These are phyloP conservation scores for Lepisosteus osseus DNA, from an alignment of 2,113 vertebrate genomes.

Conservation along the genomic window DNA sequence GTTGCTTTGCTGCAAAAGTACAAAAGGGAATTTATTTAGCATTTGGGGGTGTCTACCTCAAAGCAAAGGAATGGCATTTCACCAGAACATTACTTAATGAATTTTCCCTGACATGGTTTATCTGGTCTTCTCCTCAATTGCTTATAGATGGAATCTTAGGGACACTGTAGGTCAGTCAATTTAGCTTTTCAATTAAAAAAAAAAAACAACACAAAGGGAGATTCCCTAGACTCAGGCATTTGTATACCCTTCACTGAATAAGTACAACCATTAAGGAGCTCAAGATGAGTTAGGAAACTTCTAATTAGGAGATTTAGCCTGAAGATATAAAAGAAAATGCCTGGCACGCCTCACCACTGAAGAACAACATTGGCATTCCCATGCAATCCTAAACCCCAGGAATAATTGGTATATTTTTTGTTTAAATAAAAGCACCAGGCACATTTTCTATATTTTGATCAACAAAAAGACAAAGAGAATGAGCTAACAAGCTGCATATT, in stretches of 20 bases:
- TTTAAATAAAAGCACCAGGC: conserved; percentile 21
- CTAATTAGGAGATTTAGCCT: conserved; percentile 10
- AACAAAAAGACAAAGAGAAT: conserved; percentile 22
- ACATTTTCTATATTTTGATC: conserved; percentile 20
- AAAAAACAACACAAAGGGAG: conserved; percentile 1
- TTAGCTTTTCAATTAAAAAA: neutral
- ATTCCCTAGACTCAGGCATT: neutral
- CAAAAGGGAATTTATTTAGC: conserved; percentile 9
- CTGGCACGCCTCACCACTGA: conserved; percentile 6
- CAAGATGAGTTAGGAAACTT: neutral
- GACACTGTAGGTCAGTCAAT: neutral
- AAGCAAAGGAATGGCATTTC: conserved; percentile 14
- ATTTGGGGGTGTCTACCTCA: conserved; percentile 19
- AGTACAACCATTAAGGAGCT: neutral
- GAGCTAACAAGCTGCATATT: conserved; percentile 14
- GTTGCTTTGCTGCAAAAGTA: conserved; percentile 21
- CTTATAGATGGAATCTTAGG: neutral
- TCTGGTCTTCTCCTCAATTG: conserved; percentile 1
- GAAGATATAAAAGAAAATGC: neutral
- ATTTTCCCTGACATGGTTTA: neutral
- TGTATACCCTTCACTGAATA: neutral
- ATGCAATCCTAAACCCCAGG: conserved; percentile 28
- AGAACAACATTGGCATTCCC: conserved; percentile 16
- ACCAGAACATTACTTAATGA: conserved; percentile 12
- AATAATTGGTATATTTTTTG: conserved; percentile 13